Percentiles rank a stretch among this genome's conserved stretches.
These are phyloP conservation scores for Sebastes fasciatus DNA, from an alignment of 2,113 vertebrate species.

Conservation along the genomic window DNA sequence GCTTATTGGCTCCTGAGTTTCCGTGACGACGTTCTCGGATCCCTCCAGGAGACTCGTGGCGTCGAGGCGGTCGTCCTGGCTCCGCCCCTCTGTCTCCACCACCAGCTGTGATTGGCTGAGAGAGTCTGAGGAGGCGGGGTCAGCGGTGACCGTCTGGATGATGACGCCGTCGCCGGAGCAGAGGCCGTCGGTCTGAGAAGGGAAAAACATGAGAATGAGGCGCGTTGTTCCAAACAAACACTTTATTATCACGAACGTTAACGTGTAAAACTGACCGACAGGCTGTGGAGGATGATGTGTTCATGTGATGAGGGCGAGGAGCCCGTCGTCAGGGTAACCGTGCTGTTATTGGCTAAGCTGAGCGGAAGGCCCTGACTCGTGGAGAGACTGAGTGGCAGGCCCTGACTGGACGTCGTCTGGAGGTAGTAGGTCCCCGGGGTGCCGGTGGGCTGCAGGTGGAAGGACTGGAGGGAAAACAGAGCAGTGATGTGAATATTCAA, in stretches of 20 bases:
- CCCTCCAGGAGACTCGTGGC: conserved; percentile 83
- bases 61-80: conserved; percentile 83
- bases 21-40: conserved; percentile 76
- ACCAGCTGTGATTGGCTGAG: conserved; percentile 88
- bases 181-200: conserved; percentile 90
- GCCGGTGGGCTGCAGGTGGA: conserved; percentile 96
- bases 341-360: conserved; percentile 88
- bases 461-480: conserved; percentile 86
- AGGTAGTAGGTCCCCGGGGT: conserved; percentile 97
- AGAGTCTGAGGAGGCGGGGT: conserved; percentile 85
- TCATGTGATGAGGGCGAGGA: conserved; percentile 93
- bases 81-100: conserved; percentile 85
- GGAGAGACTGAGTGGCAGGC: conserved; percentile 90
- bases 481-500: not conserved
- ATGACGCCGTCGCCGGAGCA: conserved; percentile 94
- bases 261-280: conserved; percentile 84
- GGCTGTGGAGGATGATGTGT: conserved; percentile 97
- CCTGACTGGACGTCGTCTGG: conserved; percentile 93
- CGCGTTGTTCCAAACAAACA: not conserved
- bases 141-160: conserved; percentile 93
- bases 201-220: not conserved
- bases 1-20: conserved; percentile 58
- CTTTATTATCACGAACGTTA: too few relatives aligned
- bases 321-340: conserved; percentile 90
- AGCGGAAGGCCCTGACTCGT: conserved; percentile 93